A percentile compares a stretch with the other conserved stretches of the same genome.
Evolutionary conservation across 2,797 vertebrate genomes (phyloP).

Genomic region (Strix occidentalis): DNA sequence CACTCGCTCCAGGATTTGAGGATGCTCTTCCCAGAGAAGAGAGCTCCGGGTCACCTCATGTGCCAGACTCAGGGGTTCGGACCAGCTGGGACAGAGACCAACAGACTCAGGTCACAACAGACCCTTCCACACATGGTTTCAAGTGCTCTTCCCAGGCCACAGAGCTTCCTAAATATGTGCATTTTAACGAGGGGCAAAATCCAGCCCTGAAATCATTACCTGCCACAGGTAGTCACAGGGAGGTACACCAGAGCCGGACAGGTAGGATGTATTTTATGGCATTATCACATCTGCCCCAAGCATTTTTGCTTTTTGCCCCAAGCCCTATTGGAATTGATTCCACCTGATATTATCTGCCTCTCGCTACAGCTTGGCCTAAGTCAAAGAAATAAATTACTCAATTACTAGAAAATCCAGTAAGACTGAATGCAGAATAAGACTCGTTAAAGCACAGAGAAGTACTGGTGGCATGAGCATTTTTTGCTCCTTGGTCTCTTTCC

Average conservation of each 20-base stretch:
- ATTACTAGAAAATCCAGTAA: constrained; percentile 13
- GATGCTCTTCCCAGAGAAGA: not conserved
- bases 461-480: not conserved
- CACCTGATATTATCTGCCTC: not conserved
- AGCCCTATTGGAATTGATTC: not conserved
- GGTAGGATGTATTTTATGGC: not conserved
- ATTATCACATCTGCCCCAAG: not conserved
- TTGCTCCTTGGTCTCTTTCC: not conserved
- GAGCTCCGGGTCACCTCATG: not conserved
- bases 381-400: not conserved
- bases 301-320: not conserved
- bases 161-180: not conserved
- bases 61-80: not conserved
- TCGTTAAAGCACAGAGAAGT: not conserved
- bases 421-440: not conserved
- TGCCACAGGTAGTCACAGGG: not conserved
- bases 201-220: not conserved
- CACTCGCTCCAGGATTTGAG: not conserved
- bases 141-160: not conserved
- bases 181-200: not conserved
- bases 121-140: not conserved
- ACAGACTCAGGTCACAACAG: not conserved
- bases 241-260: not conserved
- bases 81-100: not conserved
- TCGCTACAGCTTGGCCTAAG: not conserved